A percentile compares a stretch with the other conserved stretches of the same genome.
phyloP scores from a whole-genome alignment of 2,113 vertebrate genomes.

The Hipposideros armiger region DNA sequence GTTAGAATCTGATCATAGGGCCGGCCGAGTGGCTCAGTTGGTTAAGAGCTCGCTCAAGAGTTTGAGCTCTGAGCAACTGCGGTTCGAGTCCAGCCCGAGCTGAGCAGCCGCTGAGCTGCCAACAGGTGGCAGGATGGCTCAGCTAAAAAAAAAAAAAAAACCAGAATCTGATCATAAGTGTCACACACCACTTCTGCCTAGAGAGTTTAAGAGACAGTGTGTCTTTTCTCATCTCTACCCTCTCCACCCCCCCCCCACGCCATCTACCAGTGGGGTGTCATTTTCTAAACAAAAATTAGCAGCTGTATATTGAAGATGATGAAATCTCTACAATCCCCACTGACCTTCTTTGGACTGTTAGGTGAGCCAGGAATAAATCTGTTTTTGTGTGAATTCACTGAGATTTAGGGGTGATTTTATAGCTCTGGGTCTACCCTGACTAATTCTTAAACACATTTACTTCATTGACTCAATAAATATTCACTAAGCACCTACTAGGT shows the following conservation, averaged over 20 bases:
- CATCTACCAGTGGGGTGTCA: neutral
- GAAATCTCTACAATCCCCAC: neutral
- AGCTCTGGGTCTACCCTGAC: neutral
- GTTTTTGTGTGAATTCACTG: neutral
- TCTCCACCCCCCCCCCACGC: no score
- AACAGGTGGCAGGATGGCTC: no score
- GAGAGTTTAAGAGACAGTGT: neutral
- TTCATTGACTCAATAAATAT: neutral
- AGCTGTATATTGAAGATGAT: neutral
- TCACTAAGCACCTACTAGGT: neutral
- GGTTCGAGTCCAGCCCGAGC: no score
- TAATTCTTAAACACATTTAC: conserved; percentile 7
- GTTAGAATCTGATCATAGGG: neutral
- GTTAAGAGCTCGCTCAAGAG: no score
- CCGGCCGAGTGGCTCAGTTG: no score
- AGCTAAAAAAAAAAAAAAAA: no score
- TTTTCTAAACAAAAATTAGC: neutral
- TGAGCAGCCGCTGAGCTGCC: no score
- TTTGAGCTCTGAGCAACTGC: no score
- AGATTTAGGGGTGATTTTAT: neutral
- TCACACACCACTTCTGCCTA: neutral
- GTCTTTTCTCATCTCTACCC: neutral
- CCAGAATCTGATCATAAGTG: neutral
- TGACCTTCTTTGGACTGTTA: neutral
- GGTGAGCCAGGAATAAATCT: neutral